Conservation (phyloP, 1,140 invertebrate species). For the Rhopalosiphum padi region DNA sequence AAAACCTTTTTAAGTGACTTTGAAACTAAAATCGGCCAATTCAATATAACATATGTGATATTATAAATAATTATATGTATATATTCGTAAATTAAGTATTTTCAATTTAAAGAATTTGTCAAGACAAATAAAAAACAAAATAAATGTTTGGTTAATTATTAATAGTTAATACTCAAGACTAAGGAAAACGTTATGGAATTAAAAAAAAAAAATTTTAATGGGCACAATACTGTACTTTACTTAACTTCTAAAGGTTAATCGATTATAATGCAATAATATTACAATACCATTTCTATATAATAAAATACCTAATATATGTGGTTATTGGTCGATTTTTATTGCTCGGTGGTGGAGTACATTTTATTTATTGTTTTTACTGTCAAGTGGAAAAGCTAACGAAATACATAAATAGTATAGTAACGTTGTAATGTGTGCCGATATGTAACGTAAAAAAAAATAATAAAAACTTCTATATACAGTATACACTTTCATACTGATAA, state of each 20-base stretch:
- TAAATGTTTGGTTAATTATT: background rate
- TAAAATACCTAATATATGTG: background rate
- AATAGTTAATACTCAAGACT: background rate
- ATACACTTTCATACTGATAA: background rate
- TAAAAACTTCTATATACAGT: background rate
- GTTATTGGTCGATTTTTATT: background rate
- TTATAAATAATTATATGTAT: background rate
- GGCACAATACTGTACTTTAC: background rate
- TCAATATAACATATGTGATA: background rate
- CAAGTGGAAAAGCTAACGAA: background rate
- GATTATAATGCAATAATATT: background rate
- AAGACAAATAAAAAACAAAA: background rate
- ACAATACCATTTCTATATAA: background rate
- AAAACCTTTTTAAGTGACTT: background rate
- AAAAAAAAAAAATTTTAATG: background rate
- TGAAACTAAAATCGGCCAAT: background rate
- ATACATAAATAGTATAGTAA: background rate
- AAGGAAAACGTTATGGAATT: background rate
- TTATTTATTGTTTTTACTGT: constrained; percentile 13
- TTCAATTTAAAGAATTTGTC: background rate
- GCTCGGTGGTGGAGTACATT: background rate
- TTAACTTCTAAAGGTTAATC: background rate
- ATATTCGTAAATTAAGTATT: background rate
- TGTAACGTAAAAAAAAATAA: background rate
- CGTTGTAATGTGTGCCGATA: background rate